Conservation (phyloP, 2,888 invertebrate species). For the Synanthedon tipuliformis region DNA sequence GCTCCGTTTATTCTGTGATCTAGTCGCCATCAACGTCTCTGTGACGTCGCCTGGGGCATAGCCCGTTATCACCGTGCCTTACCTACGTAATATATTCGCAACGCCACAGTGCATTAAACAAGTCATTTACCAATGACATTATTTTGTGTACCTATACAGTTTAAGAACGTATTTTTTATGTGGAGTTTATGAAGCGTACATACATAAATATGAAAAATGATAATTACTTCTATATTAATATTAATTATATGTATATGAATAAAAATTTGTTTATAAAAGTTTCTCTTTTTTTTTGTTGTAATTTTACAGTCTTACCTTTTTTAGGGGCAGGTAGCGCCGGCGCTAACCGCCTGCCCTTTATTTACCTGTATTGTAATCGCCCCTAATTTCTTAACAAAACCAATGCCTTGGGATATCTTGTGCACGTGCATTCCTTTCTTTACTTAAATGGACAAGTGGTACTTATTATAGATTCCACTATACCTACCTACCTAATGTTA, state of each 20-base stretch:
- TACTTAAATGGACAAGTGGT: too few relatives aligned
- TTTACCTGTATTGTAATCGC: constrained; percentile 20
- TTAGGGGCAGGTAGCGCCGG: constrained; percentile 51
- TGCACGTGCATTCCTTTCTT: too few relatives aligned
- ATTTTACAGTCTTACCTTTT: constrained; percentile 5
- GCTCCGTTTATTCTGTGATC: constrained; percentile 60
- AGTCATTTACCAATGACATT: constrained; percentile 51
- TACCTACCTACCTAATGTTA: too few relatives aligned
- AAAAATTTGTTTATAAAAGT: constrained; percentile 56
- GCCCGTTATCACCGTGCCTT: constrained; percentile 64
- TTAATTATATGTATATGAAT: constrained; percentile 53
- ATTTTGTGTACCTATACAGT: constrained; percentile 65
- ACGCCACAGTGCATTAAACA: constrained; percentile 67
- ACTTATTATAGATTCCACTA: too few relatives aligned
- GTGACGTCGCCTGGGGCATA: constrained; percentile 66
- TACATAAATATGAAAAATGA: constrained; percentile 50
- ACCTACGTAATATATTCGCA: constrained; percentile 49
- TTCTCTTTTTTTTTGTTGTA: constrained; percentile 26
- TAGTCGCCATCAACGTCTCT: constrained; percentile 59
- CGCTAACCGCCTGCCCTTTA: constrained; percentile 16
- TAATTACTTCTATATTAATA: constrained; percentile 25
- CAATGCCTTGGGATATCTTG: too few relatives aligned
- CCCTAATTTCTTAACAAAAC: too few relatives aligned
- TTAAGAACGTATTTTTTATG: constrained; percentile 67
- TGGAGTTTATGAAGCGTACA: constrained; percentile 61